Evolutionary conservation across 2,113 vertebrate species (phyloP).

Genomic region (Heliornis fulica): DNA sequence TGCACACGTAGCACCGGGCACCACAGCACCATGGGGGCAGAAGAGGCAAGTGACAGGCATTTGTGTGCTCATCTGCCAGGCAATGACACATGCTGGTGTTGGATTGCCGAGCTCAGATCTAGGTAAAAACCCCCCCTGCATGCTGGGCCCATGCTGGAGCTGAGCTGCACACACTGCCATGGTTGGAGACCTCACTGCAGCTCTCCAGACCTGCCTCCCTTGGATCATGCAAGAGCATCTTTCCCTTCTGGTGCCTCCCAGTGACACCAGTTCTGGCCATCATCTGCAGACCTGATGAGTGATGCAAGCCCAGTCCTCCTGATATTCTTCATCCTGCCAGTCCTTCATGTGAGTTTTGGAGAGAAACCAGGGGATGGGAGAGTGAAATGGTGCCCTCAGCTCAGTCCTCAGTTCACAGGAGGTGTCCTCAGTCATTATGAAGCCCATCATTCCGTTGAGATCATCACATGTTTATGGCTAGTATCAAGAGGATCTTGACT

Average conservation of each 20-base stretch:
- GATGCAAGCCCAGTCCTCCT: background rate
- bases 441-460: background rate
- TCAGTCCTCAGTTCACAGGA: background rate
- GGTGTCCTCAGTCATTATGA: background rate
- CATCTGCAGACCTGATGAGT: too few species aligned
- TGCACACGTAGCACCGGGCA: background rate
- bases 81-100: background rate
- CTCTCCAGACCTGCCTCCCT: background rate
- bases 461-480: background rate
- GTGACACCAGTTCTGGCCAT: background rate
- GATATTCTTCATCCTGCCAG: background rate
- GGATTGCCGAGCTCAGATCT: background rate
- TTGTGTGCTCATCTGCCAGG: background rate
- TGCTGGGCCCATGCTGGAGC: background rate
- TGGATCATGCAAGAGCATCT: fast-evolving
- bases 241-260: background rate
- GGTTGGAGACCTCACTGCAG: background rate
- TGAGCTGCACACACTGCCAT: fast-evolving
- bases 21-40: fast-evolving
- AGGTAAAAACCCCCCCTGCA: background rate
- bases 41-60: background rate
- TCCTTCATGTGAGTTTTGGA: background rate
- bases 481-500: background rate
- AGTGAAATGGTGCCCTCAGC: background rate
- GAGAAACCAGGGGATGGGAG: background rate